Evolutionary conservation across 1,140 invertebrate genomes (phyloP).

Genomic region (roundworm (Caenorhabditis elegans)): DNA sequence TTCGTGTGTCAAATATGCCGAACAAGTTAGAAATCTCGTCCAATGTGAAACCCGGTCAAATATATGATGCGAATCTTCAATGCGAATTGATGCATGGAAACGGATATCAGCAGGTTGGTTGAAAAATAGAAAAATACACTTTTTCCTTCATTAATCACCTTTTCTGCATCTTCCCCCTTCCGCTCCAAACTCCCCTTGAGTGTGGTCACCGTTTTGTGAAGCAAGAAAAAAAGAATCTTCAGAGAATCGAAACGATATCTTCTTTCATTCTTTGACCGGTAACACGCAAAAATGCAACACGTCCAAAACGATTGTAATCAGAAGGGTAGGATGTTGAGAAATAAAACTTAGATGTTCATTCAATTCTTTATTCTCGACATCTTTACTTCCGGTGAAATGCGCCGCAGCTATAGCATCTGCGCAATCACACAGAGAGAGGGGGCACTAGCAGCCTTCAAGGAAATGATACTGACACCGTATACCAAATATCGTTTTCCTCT

Average conservation of each 20-base stretch:
- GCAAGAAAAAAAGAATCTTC: no score
- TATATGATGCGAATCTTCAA: constrained; percentile 65
- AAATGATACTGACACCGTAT: constrained; percentile 24
- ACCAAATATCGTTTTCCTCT: constrained; percentile 18
- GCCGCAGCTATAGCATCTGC: not conserved
- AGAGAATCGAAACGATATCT: no score
- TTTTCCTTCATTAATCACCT: constrained; percentile 31
- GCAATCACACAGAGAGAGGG: not conserved
- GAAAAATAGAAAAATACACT: not conserved
- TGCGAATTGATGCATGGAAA: constrained; percentile 63
- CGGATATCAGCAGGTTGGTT: constrained; percentile 55
- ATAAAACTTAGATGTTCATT: constrained; percentile 15
- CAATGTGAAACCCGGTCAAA: constrained; percentile 60
- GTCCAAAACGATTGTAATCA: not conserved
- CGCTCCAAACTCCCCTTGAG: no score
- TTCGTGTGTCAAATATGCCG: constrained; percentile 55
- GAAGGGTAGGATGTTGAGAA: not conserved
- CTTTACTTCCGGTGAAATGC: not conserved
- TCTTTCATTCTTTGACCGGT: constrained; percentile 21
- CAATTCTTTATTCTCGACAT: constrained; percentile 31
- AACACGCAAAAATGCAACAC: not conserved
- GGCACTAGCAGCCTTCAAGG: not conserved
- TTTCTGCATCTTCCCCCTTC: not conserved
- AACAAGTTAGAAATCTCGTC: constrained; percentile 57
- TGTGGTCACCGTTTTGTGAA: no score